Conservation (phyloP, 2,888 invertebrate genomes). For the Hydroisotoma schaefferi region DNA sequence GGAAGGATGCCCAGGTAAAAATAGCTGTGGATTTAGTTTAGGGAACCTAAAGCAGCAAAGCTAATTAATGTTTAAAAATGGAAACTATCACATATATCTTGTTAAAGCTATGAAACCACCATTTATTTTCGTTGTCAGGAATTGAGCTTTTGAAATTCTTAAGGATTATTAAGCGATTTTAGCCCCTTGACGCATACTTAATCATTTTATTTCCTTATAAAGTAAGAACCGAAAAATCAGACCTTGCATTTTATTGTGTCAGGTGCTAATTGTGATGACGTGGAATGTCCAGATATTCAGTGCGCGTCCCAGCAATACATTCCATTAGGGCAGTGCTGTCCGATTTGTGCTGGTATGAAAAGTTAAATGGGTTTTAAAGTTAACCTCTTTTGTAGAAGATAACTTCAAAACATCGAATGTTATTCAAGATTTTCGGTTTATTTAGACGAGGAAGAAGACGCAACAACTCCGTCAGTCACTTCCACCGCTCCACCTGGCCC, state of each 20-base stretch:
- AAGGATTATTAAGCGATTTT: too few species aligned
- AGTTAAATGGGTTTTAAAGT: not conserved
- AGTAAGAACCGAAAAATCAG: too few species aligned
- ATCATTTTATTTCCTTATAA: too few species aligned
- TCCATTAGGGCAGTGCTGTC: constrained; percentile 55
- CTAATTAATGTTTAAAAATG: not conserved
- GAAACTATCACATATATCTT: not conserved
- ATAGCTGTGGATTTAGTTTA: not conserved
- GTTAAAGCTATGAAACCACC: not conserved
- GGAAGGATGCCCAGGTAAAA: constrained; percentile 49
- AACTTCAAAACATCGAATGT: not conserved
- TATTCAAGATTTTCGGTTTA: constrained; percentile 2
- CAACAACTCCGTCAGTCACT: constrained; percentile 47
- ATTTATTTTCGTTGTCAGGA: not conserved
- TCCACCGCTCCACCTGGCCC: constrained; percentile 52
- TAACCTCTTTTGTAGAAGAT: not conserved
- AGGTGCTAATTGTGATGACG: constrained; percentile 55
- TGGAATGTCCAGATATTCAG: constrained; percentile 54
- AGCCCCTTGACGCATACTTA: not conserved
- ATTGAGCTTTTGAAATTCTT: too few species aligned
- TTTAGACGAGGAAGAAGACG: constrained; percentile 33
- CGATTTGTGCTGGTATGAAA: constrained; percentile 53
- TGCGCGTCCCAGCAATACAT: constrained; percentile 53
- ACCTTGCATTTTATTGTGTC: not conserved
- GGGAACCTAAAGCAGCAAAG: not conserved